Conservation (phyloP, 92 coral and sea anemone genomes). For the Hydrozoanthus gracilis region DNA sequence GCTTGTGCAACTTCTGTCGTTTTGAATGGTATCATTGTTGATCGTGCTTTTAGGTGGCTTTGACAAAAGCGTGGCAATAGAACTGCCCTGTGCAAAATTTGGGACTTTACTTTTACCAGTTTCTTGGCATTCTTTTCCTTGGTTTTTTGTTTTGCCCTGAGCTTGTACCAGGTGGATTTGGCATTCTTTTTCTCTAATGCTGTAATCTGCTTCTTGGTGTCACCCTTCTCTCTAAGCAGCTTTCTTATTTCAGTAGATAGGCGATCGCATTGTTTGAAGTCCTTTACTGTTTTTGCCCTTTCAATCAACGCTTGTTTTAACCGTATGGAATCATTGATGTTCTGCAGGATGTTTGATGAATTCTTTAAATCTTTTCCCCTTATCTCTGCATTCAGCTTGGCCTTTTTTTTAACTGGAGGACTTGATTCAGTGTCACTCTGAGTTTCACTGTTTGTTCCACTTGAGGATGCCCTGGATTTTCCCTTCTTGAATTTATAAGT, state of each 20-base stretch:
- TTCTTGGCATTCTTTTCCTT: conserved; percentile 64
- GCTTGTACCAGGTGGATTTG: conserved; percentile 72
- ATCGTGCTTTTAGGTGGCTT: neutral
- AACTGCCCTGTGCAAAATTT: neutral
- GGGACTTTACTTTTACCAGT: neutral
- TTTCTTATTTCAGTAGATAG: conserved; percentile 48
- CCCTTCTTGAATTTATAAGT: conserved; percentile 57
- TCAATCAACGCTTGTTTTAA: conserved; percentile 55
- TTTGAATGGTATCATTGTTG: conserved; percentile 6
- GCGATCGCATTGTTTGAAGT: conserved; percentile 60
- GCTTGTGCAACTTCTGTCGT: conserved; percentile 13
- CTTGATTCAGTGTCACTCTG: conserved; percentile 27
- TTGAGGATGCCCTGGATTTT: conserved; percentile 54
- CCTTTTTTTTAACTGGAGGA: conserved; percentile 44
- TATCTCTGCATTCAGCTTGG: conserved; percentile 60
- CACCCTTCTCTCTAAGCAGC: conserved; percentile 59
- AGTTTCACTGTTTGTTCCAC: conserved; percentile 8
- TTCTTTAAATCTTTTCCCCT: conserved; percentile 43
- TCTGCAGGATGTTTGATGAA: conserved; percentile 42
- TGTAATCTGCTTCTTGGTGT: conserved; percentile 56
- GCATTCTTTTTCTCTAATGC: conserved; percentile 52
- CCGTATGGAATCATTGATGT: conserved; percentile 45
- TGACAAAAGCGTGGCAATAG: conserved; percentile 6
- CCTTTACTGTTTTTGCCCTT: conserved; percentile 50
- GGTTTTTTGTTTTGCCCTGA: conserved; percentile 45